Percentiles rank a stretch among this genome's conserved stretches.
phyloP scores from a whole-genome alignment of 2,113 vertebrate species.

The Pomatorhinus ruficollis region DNA sequence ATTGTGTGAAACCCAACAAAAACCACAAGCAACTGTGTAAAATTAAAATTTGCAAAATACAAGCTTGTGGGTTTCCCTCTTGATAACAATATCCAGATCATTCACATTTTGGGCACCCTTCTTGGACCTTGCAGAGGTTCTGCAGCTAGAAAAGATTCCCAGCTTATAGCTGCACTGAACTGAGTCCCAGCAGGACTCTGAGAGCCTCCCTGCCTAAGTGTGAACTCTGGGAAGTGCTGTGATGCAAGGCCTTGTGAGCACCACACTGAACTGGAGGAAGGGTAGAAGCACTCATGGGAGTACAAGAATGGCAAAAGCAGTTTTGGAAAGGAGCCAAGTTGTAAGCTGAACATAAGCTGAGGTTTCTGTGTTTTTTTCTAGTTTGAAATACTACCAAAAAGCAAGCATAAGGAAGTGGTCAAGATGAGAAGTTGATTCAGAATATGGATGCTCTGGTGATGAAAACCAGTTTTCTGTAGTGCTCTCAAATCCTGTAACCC shows the following conservation, averaged over 20 bases:
- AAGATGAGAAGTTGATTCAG: neutral
- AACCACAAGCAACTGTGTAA: neutral
- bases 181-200: neutral
- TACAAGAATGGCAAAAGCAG: neutral
- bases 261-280: neutral
- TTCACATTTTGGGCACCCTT: fast-evolving
- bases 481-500: neutral
- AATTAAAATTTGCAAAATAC: neutral
- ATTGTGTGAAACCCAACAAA: neutral
- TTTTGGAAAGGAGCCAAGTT: neutral
- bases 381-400: neutral
- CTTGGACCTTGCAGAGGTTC: neutral
- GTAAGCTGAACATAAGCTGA: neutral
- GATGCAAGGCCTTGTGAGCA: neutral
- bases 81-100: neutral
- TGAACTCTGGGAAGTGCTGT: neutral
- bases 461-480: neutral
- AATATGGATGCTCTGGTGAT: neutral
- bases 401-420: neutral
- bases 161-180: neutral
- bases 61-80: neutral
- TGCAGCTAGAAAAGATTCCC: neutral
- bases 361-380: neutral
- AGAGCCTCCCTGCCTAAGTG: neutral
- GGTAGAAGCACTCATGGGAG: neutral